Base-by-base conservation (phyloP, 2,888 invertebrate species). In the Podotricha telesiphe region DNA sequence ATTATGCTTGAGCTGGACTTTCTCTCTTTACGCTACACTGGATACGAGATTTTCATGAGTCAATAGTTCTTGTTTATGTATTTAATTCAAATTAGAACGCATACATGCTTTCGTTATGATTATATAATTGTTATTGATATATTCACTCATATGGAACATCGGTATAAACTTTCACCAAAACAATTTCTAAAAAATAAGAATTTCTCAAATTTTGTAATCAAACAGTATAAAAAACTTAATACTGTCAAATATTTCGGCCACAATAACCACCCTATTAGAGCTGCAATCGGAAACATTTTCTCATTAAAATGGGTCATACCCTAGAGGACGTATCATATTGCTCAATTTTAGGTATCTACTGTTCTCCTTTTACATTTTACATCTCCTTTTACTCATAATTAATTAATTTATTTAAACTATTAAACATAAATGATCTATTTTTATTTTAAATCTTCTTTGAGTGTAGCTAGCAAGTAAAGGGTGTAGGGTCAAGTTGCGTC, bases 371-470 rank as follows among this genome's bases (percentile, higher is more conserved):
- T n/a, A n/a, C n/a, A n/a, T n/a, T n/a, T n/a, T n/a, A n/a, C 37
- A 55, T 37, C 28, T 51, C 10, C 59, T 20, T 34, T 34, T 77
- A 77, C 79, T 74, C 74, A 74, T 74, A 78, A 78, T 77, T 82
- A 82, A 86, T 88, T 88, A 87, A 80, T 79, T 77, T 78, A 79
- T 80, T 80, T 86, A 81, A 83, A 84, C 82, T 85, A 86, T 88
- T 87, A 81, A 84, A 82, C 80, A 76, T 77, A 77, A 77, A 82
- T 83, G 87, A 86, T 86, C 87, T 85, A 82, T 79, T 84, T 82
- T 79, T 85, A 82, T 79, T 84, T 82, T 79, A 81, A 86, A 84
- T 86, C 86, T 86, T 87, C 88, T 87, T 85, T 82, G 81, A 84
- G 15, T 48, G 62, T 48, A 34, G 37, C 34, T 76, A 74, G 34